Percentiles rank a stretch among this genome's conserved stretches.
Evolutionary conservation across 2,797 vertebrate species (phyloP).

Genomic region (Oryzias dopingdopingensis): DNA sequence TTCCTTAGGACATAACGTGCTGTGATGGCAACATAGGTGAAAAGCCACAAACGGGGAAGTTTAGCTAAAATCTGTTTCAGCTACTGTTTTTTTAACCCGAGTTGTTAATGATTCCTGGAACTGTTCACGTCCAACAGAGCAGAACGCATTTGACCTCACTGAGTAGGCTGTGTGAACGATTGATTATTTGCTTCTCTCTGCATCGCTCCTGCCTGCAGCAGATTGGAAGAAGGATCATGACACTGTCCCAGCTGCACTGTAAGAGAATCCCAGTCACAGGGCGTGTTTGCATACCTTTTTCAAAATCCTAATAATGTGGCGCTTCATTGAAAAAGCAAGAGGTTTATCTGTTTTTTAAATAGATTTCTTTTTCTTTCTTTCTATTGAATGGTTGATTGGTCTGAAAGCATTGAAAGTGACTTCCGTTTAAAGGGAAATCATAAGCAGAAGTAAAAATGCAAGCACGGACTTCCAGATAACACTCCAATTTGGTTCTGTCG

Average conservation of each 20-base stretch:
- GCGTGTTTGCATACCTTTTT: constrained; percentile 9
- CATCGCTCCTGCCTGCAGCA: constrained; percentile 44
- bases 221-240: constrained; percentile 45
- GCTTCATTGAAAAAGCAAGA: background rate
- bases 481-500: constrained; percentile 2
- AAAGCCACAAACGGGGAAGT: constrained; percentile 13
- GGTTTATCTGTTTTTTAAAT: too few species aligned
- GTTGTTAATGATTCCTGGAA: constrained; percentile 34
- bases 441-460: constrained; percentile 10
- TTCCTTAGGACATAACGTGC: background rate
- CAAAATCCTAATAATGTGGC: background rate
- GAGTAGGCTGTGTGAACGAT: constrained; percentile 54
- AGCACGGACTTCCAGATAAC: background rate
- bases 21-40: background rate
- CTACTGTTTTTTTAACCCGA: constrained; percentile 9
- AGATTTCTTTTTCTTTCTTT: too few species aligned
- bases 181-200: constrained; percentile 60
- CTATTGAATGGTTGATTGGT: background rate
- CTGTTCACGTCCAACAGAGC: constrained; percentile 32
- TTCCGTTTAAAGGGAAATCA: constrained; percentile 12
- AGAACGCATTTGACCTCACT: constrained; percentile 38
- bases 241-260: constrained; percentile 28
- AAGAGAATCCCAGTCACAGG: constrained; percentile 11
- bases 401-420: background rate
- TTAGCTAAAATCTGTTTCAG: constrained; percentile 22